phyloP scores from a whole-genome alignment of 2,797 vertebrate genomes.

The Dromococcyx pavoninus region DNA sequence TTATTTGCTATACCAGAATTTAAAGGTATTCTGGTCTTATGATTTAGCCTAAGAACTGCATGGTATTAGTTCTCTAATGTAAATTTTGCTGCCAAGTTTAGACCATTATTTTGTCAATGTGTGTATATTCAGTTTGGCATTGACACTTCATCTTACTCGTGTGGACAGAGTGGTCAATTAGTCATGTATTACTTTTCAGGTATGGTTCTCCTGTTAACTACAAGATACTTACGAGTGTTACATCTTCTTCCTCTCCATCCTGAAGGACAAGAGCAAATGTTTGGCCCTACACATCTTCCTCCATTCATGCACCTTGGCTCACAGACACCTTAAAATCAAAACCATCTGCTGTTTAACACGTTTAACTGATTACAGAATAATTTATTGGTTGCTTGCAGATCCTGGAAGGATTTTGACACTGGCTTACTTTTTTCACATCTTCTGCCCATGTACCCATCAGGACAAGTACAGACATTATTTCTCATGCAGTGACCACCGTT shows the following conservation, averaged over 20 bases:
- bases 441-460: slow-evolving; percentile 85
- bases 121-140: neutral
- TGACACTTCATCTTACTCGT: neutral
- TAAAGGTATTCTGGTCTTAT: neutral
- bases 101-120: neutral
- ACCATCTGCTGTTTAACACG: neutral
- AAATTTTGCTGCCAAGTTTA: neutral
- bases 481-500: slow-evolving; percentile 91
- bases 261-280: slow-evolving; percentile 89
- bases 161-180: neutral
- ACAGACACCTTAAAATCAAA: slow-evolving; percentile 84
- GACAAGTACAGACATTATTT: slow-evolving; percentile 89
- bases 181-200: neutral
- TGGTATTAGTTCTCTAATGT: neutral
- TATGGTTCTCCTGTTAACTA: neutral
- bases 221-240: slow-evolving; percentile 81
- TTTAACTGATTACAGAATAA: neutral
- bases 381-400: neutral
- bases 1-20: neutral
- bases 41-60: neutral
- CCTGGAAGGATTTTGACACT: neutral
- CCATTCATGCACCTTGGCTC: slow-evolving; percentile 90
- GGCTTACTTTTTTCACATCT: slow-evolving; percentile 91
- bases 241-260: slow-evolving; percentile 88
- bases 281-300: slow-evolving; percentile 88